Conservation (phyloP, 2,888 invertebrate genomes). For the Ochropleura plecta region DNA sequence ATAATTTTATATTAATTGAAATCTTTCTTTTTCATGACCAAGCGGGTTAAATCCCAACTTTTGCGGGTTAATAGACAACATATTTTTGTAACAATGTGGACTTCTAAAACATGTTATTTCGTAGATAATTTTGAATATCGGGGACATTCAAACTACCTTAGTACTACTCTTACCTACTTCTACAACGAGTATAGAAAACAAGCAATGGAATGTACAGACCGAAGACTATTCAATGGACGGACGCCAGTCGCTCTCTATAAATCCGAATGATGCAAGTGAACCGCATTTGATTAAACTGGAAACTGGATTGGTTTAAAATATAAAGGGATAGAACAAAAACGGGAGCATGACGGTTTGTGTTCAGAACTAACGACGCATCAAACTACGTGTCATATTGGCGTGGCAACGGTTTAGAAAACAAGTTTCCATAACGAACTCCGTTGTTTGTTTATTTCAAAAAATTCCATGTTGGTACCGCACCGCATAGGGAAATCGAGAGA, state of each 20-base stretch:
- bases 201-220: background rate
- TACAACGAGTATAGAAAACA: background rate
- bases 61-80: background rate
- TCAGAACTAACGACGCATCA: constrained; percentile 45
- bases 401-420: constrained; percentile 30
- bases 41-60: too few species aligned
- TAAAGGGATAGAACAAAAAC: constrained; percentile 23
- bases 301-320: constrained; percentile 18
- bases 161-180: background rate
- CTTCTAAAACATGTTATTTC: background rate
- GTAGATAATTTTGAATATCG: background rate
- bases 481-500: constrained; percentile 37
- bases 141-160: background rate
- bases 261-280: constrained; percentile 13
- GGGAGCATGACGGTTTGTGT: constrained; percentile 25
- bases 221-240: constrained; percentile 11
- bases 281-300: constrained; percentile 23
- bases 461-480: constrained; percentile 46
- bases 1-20: background rate
- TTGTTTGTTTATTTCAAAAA: constrained; percentile 59
- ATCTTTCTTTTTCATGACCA: background rate
- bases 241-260: constrained; percentile 4
- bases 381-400: constrained; percentile 34
- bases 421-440: constrained; percentile 49
- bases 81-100: background rate